Conservation (phyloP, 2,797 vertebrate species). For the Gorsachius magnificus region DNA sequence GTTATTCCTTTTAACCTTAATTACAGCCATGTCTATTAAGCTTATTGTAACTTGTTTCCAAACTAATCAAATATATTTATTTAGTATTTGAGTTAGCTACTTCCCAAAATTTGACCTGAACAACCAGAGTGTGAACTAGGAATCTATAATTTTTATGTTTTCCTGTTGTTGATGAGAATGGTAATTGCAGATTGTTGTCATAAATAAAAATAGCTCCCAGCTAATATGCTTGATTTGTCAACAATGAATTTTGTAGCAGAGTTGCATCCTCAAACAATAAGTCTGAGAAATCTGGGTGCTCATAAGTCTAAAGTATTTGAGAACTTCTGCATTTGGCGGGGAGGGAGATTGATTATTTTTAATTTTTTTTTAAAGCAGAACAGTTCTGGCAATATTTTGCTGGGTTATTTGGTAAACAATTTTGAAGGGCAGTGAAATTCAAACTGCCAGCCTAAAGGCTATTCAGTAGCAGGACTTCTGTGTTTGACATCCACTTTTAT, state of each 20-base stretch:
- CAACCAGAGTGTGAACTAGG: not conserved
- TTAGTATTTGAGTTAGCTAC: not conserved
- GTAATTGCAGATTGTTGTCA: not conserved
- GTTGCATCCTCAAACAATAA: not conserved
- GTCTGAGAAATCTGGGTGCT: not conserved
- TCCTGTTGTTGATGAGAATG: not conserved
- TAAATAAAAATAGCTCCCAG: not conserved
- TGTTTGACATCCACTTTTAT: not conserved
- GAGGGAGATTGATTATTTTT: not conserved
- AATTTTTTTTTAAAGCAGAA: not conserved
- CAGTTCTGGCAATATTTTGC: not conserved
- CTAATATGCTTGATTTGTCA: not conserved
- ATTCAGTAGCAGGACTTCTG: not conserved
- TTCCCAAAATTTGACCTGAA: not conserved
- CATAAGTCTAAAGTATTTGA: not conserved
- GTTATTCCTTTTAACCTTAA: constrained; percentile 10
- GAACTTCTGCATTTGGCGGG: not conserved
- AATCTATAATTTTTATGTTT: not conserved
- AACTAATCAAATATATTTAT: not conserved
- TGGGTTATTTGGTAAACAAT: not conserved
- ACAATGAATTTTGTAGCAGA: not conserved
- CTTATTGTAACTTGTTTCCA: not conserved
- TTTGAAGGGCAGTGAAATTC: not conserved
- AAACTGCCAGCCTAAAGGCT: not conserved
- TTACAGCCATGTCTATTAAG: not conserved